Conservation (phyloP, 2,113 vertebrate genomes). For the Rutilus rutilus region DNA sequence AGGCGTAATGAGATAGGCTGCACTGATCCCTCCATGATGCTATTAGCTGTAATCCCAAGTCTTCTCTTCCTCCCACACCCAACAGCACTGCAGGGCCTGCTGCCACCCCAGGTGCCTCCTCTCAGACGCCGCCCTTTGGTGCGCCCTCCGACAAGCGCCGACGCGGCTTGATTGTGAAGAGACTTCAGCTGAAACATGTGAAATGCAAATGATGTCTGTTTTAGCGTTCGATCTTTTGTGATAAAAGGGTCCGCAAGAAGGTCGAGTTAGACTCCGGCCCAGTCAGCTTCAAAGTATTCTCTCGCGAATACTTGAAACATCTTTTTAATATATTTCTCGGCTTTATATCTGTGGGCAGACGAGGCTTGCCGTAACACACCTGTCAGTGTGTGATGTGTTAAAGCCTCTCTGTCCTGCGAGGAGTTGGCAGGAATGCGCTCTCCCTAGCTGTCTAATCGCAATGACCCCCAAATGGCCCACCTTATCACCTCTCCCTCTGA, state of each 20-base stretch:
- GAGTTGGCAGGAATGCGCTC: conserved; percentile 65
- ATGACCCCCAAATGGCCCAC: conserved; percentile 70
- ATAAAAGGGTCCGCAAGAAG: background rate
- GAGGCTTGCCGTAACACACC: conserved; percentile 30
- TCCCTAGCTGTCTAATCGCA: conserved; percentile 69
- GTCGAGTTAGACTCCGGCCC: conserved; percentile 18
- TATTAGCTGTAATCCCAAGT: conserved; percentile 69
- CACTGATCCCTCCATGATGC: conserved; percentile 73
- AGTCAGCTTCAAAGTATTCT: background rate
- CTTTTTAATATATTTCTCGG: background rate
- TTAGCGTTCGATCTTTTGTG: background rate
- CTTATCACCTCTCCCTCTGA: conserved; percentile 73
- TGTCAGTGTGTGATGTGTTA: conserved; percentile 48
- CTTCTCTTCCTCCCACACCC: conserved; percentile 65
- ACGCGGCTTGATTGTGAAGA: conserved; percentile 50
- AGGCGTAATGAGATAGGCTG: conserved; percentile 72
- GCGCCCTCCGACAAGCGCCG: background rate
- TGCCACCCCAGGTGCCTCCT: conserved; percentile 71
- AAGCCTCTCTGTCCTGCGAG: conserved; percentile 50
- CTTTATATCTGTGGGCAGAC: conserved; percentile 1
- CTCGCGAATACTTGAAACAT: background rate
- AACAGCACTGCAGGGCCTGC: conserved; percentile 66
- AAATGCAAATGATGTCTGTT: conserved; percentile 37
- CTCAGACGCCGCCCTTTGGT: conserved; percentile 65
- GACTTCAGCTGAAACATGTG: conserved; percentile 33